Evolutionary conservation across 1,140 invertebrate species (phyloP).

Genomic region (Hylaeus anthracinus): DNA sequence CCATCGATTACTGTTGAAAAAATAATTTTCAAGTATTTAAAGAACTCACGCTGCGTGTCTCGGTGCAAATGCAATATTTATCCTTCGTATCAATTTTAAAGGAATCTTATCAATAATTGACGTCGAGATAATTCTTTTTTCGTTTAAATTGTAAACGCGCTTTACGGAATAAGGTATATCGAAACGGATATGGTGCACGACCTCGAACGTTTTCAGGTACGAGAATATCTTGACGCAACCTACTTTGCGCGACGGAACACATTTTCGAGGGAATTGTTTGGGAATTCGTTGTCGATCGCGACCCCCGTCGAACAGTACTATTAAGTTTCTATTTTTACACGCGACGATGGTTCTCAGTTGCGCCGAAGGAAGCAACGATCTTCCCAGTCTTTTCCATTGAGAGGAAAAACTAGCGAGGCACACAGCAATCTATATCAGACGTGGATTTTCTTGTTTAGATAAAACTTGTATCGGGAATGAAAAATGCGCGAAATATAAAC

Average conservation of each 20-base stretch:
- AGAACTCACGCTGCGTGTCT: too few relatives aligned
- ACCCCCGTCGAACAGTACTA: constrained; percentile 20
- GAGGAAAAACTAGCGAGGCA: too few relatives aligned
- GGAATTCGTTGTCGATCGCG: background rate
- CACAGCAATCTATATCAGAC: background rate
- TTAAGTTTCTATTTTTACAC: constrained; percentile 35
- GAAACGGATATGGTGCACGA: background rate
- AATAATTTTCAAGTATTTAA: too few relatives aligned
- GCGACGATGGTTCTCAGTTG: background rate
- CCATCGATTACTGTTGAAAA: too few relatives aligned
- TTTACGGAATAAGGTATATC: background rate
- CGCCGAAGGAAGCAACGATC: background rate
- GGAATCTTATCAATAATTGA: background rate
- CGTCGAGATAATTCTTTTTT: background rate
- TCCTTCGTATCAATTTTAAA: background rate
- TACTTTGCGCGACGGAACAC: background rate
- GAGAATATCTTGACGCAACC: background rate
- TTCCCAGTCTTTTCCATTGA: background rate
- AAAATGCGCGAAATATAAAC: background rate
- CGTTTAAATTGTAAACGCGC: background rate
- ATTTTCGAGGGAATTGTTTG: constrained; percentile 24
- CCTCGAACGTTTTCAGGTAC: background rate
- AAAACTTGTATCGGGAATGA: background rate
- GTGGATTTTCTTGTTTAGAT: background rate
- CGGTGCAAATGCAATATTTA: too few relatives aligned